These are phyloP conservation scores for Tenebrosternarchus preto DNA, from an alignment of 2,113 vertebrate genomes.

Conservation along the genomic window DNA sequence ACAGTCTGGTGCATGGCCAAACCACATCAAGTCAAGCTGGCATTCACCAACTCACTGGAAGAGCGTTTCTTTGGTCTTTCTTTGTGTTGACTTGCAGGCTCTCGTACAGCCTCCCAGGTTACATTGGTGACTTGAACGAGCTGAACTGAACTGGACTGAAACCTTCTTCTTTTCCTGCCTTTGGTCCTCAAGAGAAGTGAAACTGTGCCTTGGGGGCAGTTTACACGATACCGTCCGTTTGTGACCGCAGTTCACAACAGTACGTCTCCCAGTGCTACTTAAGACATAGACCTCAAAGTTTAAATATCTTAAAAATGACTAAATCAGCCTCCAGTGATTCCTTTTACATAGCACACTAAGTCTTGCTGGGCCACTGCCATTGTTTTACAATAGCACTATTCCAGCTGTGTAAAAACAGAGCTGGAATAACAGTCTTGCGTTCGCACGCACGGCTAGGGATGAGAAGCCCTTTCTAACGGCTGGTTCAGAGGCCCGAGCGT, in stretches of 20 bases:
- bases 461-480: background rate
- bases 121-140: conserved; percentile 10
- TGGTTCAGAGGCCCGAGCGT: conserved; percentile 14
- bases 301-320: background rate
- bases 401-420: conserved; percentile 13
- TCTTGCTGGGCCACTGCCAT: background rate
- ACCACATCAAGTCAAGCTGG: conserved; percentile 10
- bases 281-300: no score
- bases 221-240: background rate
- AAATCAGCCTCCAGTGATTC: background rate
- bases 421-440: background rate
- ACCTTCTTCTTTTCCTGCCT: conserved; percentile 3
- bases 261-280: no score
- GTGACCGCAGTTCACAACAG: no score
- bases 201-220: conserved; percentile 14
- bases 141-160: conserved; percentile 12
- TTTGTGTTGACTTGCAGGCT: background rate
- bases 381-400: conserved; percentile 5
- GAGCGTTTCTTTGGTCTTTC: background rate
- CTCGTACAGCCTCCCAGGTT: conserved; percentile 12
- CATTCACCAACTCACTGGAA: conserved; percentile 8
- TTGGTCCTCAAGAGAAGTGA: conserved; percentile 12
- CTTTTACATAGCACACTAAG: background rate
- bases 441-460: conserved; percentile 17
- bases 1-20: conserved; percentile 1